phyloP scores from a whole-genome alignment of 2,797 vertebrate genomes.

The Protonibea diacanthus region DNA sequence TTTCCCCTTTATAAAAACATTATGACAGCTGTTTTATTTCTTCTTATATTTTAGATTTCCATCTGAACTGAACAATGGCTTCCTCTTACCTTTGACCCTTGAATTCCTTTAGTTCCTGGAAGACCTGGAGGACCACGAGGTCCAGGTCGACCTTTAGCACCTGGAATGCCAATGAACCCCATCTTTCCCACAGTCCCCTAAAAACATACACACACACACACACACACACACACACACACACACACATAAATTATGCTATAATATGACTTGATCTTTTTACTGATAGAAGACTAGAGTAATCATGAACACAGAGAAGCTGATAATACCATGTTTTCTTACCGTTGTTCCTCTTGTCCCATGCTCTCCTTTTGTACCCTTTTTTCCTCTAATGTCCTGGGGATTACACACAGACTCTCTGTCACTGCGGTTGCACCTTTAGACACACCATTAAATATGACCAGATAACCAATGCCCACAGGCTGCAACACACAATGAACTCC shows the following conservation, averaged over 20 bases:
- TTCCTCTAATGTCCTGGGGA: slow-evolving; percentile 75
- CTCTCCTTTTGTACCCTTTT: slow-evolving; percentile 77
- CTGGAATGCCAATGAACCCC: slow-evolving; percentile 69
- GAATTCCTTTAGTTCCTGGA: slow-evolving; percentile 74
- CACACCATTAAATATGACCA: slow-evolving; percentile 12
- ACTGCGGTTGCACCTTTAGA: slow-evolving; percentile 11
- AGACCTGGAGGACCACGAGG: slow-evolving; percentile 73
- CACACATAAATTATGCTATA: background rate
- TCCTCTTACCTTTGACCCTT: slow-evolving; percentile 75
- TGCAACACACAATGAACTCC: slow-evolving; percentile 26
- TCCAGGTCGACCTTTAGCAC: slow-evolving; percentile 79
- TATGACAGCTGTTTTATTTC: background rate
- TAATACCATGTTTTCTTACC: slow-evolving; percentile 58
- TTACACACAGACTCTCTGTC: slow-evolving; percentile 13
- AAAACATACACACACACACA: background rate
- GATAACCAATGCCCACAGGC: background rate
- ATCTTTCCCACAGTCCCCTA: slow-evolving; percentile 69
- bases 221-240: background rate
- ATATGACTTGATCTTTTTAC: background rate
- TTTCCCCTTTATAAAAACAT: slow-evolving; percentile 73
- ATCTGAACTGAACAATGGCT: background rate
- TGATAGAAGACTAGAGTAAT: background rate
- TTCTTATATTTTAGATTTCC: background rate
- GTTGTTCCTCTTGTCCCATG: slow-evolving; percentile 67
- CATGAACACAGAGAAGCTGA: background rate